Base-by-base conservation (phyloP, 2,888 invertebrate species). In the Terebella lapidaria region DNA sequence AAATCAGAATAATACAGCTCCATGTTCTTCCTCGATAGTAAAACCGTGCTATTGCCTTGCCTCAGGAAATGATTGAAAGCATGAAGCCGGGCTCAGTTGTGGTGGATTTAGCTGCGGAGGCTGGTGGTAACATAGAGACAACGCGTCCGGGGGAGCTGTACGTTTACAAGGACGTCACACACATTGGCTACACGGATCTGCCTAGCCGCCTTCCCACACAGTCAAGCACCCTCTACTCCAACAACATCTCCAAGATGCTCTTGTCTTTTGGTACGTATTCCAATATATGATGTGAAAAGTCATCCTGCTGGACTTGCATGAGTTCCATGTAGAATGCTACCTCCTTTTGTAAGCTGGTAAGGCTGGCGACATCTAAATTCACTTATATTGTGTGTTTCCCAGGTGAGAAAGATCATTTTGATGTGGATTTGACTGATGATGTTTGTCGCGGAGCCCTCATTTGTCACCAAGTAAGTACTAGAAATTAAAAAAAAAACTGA, bases 81-180 rank as follows among this genome's bases (percentile, higher is more conserved):
- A 92, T 92, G 91, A 89, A 89, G 70, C 90, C 91, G 0, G 92
- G 93, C 28, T 91, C 91, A 67, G 92, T 93, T 27, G 86, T 93
- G 46, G 92, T 93, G 1, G 93, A 94, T 81, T 81, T 93, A 71
- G 93, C 93, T 0, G 89, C 92, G 0, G 92, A 93, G 82, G 87
- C 89, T 72, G 93, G 93, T 3, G 93, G 92, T 53, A 92, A 92
- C 81, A 83, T 91, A 53, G 88, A 88, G 79, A 92, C 92, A 1
- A 92, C 89, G 0, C 85, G 84, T 70, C 90, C 90, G 22, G 92
- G 91, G 15, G 85, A 89, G 80, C 82, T 91, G 52, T 86, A 87
- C n/a, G 59, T 63, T 20, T 86, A 90, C 71, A 88, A 91, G 66
- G 91, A 89, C 68, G 89, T 93, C 27, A 87, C 88, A 0, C 92